Conservation (phyloP, 2,888 invertebrate species). For the Panzeria rudis region DNA sequence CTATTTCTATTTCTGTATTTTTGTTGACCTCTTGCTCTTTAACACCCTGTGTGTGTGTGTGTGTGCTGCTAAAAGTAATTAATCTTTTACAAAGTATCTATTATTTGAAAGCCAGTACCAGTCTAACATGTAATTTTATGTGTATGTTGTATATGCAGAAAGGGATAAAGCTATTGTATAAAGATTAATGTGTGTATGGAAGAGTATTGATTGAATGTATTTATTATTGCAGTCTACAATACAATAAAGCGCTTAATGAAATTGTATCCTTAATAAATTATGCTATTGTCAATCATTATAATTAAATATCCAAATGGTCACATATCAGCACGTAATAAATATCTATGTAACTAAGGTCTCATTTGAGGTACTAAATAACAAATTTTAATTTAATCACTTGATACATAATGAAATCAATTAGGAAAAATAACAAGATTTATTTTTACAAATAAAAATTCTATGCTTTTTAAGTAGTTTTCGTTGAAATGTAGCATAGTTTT, state of each 20-base stretch:
- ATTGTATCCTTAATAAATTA: constrained; percentile 21
- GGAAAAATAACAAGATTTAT: no score
- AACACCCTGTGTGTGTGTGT: not conserved
- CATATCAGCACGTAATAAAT: constrained; percentile 23
- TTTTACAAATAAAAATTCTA: no score
- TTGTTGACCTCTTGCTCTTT: not conserved
- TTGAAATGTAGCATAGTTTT: no score
- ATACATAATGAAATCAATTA: no score
- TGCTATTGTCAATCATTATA: constrained; percentile 40
- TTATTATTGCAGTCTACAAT: constrained; percentile 21
- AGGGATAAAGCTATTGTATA: not conserved
- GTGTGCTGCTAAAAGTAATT: constrained; percentile 32
- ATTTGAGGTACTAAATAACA: not conserved
- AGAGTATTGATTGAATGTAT: not conserved
- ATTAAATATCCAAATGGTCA: constrained; percentile 14
- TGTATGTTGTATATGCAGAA: not conserved
- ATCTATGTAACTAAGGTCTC: not conserved
- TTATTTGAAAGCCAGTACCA: constrained; percentile 35
- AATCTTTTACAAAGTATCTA: constrained; percentile 25
- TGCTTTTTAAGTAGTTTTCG: no score
- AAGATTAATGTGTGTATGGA: not conserved
- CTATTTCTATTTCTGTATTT: not conserved
- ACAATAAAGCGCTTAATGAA: constrained; percentile 37
- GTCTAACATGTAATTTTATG: constrained; percentile 29
- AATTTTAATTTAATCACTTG: not conserved